Percentiles rank a stretch among this genome's conserved stretches.
Conservation (phyloP, 2,113 vertebrate genomes). For the Perca schrenkii region DNA sequence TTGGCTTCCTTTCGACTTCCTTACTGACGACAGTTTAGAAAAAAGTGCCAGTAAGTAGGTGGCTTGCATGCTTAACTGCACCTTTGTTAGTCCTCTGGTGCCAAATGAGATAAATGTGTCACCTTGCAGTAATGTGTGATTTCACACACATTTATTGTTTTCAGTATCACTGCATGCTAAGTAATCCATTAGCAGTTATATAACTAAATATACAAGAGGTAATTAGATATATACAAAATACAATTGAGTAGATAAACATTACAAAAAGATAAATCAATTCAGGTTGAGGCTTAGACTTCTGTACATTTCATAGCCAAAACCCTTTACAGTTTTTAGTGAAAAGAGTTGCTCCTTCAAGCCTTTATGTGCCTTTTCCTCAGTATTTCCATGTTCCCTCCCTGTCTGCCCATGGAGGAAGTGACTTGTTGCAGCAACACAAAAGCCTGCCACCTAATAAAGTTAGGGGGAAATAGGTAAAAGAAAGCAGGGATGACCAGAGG, state of each 20-base stretch:
- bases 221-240: conserved; percentile 10
- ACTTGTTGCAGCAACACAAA: conserved; percentile 73
- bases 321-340: conserved; percentile 38
- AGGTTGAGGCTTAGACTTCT: not conserved
- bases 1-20: conserved; percentile 33
- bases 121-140: conserved; percentile 73
- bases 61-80: not conserved
- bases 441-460: conserved; percentile 78
- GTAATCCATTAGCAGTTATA: conserved; percentile 62
- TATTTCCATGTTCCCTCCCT: conserved; percentile 62
- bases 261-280: not conserved
- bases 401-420: conserved; percentile 65
- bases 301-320: not conserved
- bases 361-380: conserved; percentile 68
- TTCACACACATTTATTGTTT: conserved; percentile 56
- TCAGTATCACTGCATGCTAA: conserved; percentile 48
- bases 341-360: conserved; percentile 26
- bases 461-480: conserved; percentile 72
- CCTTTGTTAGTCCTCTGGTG: conserved; percentile 40
- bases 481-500: conserved; percentile 62
- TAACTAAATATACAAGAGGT: conserved; percentile 25
- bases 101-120: conserved; percentile 53
- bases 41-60: conserved; percentile 26
- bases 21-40: conserved; percentile 50
- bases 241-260: not conserved